Evolutionary conservation across 2,797 vertebrate genomes (phyloP).

Genomic region (Pipistrellus kuhlii): DNA sequence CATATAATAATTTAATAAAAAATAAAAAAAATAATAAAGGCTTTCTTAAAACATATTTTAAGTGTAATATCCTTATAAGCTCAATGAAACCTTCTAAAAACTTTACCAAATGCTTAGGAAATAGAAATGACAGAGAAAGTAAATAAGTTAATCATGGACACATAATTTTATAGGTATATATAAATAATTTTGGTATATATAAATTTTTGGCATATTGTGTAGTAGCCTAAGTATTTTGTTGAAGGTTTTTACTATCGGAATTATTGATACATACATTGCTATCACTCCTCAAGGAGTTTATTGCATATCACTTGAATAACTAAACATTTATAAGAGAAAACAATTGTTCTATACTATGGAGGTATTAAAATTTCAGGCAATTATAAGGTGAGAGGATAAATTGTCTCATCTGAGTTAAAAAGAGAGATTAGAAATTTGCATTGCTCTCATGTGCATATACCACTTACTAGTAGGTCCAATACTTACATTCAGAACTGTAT

Average conservation of each 20-base stretch:
- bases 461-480: neutral
- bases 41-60: conserved; percentile 54
- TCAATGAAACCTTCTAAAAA: conserved; percentile 51
- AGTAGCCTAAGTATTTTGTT: conserved; percentile 40
- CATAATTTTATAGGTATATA: conserved; percentile 19
- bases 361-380: conserved; percentile 44
- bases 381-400: conserved; percentile 45
- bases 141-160: conserved; percentile 35
- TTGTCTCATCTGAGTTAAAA: neutral
- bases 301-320: conserved; percentile 60
- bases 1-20: no score
- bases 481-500: conserved; percentile 13
- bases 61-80: conserved; percentile 9
- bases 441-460: neutral
- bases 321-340: conserved; percentile 63
- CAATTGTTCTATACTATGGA: neutral
- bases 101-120: conserved; percentile 29
- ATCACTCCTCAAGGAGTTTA: conserved; percentile 59
- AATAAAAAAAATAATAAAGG: neutral
- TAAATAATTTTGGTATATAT: neutral
- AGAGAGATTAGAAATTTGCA: conserved; percentile 9
- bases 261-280: conserved; percentile 31
- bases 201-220: conserved; percentile 20
- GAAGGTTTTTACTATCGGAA: conserved; percentile 60
- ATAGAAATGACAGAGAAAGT: conserved; percentile 43